Evolutionary conservation across 1,140 invertebrate species (phyloP).

Genomic region (Drosophila nigromelanica): DNA sequence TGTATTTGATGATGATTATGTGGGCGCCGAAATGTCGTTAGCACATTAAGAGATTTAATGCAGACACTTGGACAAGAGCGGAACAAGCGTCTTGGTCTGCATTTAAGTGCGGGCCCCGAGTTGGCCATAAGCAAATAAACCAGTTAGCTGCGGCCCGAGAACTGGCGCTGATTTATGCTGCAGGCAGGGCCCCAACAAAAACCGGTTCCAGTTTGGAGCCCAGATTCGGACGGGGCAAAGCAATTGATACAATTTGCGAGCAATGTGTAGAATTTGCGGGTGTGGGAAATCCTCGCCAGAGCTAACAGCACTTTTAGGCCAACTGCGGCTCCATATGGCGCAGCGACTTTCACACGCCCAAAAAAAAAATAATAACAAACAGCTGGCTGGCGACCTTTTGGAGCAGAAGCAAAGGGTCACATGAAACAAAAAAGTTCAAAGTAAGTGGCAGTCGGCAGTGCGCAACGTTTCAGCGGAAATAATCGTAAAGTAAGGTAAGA

Average conservation of each 20-base stretch:
- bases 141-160: constrained; percentile 60
- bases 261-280: constrained; percentile 58
- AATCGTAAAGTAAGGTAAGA: constrained; percentile 77
- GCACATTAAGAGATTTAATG: constrained; percentile 35
- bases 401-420: constrained; percentile 20
- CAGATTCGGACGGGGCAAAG: constrained; percentile 23
- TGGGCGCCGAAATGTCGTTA: constrained; percentile 27
- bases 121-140: constrained; percentile 71
- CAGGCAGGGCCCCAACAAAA: constrained; percentile 19
- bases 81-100: constrained; percentile 43
- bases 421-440: constrained; percentile 72
- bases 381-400: constrained; percentile 1
- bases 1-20: constrained; percentile 15
- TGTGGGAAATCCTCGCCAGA: constrained; percentile 60
- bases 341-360: constrained; percentile 69
- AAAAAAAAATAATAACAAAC: constrained; percentile 27
- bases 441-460: constrained; percentile 57
- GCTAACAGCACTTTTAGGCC: constrained; percentile 16
- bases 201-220: constrained; percentile 59
- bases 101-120: constrained; percentile 12
- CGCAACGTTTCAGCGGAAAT: constrained; percentile 77
- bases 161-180: constrained; percentile 71
- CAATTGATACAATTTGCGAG: constrained; percentile 78
- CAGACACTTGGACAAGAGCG: constrained; percentile 18
- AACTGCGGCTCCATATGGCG: constrained; percentile 17